Base-by-base conservation (phyloP, 2,888 invertebrate genomes). In the Tenthredo notha region DNA sequence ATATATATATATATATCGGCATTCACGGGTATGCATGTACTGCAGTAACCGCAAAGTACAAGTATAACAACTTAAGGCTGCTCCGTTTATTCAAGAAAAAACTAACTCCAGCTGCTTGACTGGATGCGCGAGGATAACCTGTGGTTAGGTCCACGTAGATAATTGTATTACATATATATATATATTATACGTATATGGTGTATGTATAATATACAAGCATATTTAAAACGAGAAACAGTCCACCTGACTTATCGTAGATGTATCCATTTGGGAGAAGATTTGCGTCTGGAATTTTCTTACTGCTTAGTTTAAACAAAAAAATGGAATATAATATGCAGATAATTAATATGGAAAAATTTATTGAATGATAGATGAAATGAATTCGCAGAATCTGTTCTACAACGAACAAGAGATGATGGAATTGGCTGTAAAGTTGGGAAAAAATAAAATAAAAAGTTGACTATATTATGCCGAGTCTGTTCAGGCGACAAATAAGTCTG, bases 401-500 rank as follows among this genome's bases (percentile, higher is more conserved):
- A 50, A 21, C 50, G 50, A 21, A 54, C 33, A 29, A 50, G 50
- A 50, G 25, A 65, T 37, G 65, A 82, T 67, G 83, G 25, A 83
- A 40, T 83, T 83, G 37, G 25, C 50, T 43, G 25, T 18, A 33
- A 54, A 83, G 83, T 47, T 67, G 25, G 25, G 43, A 12, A 43
- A 15, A 29, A 37, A 67, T 2, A 33, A 4, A 33, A 33, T n/a
- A 33, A 83, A 47, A 47, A 33, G 67, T 50, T n/a, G 15, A 50
- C 67, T 43, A 83, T 70, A 47, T 83, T 83, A 70, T 65, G 65
- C 83, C 4, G 67, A 47, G 67, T 67, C 33, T 67, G 67, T 83
- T 47, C 43, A 43, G 61, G 70, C 83, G 83, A 67, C 83, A 83
- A 83, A 83, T 83, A 83, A 83, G 83, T 70, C 67, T 83, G 67